Conservation (phyloP, 2,888 invertebrate genomes). For the Ornithoptera priamus region DNA sequence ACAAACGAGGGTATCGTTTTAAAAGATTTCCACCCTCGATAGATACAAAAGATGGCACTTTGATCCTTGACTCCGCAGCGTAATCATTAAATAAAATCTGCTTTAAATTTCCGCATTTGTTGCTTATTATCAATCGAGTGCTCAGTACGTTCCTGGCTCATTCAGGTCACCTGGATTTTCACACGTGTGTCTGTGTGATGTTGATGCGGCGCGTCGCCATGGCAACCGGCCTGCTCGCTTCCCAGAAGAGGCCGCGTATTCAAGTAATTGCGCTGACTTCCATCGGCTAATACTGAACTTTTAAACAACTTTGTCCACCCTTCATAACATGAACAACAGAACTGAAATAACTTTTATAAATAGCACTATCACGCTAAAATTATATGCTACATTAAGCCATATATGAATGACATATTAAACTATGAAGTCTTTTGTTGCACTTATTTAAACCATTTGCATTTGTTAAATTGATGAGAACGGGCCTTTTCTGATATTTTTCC, state of each 20-base stretch:
- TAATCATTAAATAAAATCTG: too few relatives aligned
- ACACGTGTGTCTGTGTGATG: conserved; percentile 54
- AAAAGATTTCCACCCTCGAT: too few relatives aligned
- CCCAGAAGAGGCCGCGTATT: conserved; percentile 57
- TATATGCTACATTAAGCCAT: background rate
- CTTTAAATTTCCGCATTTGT: background rate
- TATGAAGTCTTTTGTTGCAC: too few relatives aligned
- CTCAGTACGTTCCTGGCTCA: conserved; percentile 41
- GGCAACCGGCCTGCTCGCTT: conserved; percentile 59
- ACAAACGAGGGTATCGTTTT: too few relatives aligned
- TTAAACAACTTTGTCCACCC: background rate
- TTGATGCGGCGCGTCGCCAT: conserved; percentile 77
- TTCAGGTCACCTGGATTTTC: conserved; percentile 69
- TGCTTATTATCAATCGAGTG: background rate
- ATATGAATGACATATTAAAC: background rate
- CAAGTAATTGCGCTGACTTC: conserved; percentile 29
- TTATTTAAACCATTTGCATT: too few relatives aligned
- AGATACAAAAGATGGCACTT: too few relatives aligned
- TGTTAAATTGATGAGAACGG: too few relatives aligned
- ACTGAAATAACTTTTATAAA: background rate
- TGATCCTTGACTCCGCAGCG: too few relatives aligned
- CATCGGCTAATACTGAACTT: conserved; percentile 9
- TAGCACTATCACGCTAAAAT: background rate
- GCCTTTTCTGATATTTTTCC: too few relatives aligned
- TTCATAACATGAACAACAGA: background rate